These are phyloP conservation scores for Heterodera filipjevi DNA, from an alignment of 2,888 invertebrate species.

Conservation along the genomic window DNA sequence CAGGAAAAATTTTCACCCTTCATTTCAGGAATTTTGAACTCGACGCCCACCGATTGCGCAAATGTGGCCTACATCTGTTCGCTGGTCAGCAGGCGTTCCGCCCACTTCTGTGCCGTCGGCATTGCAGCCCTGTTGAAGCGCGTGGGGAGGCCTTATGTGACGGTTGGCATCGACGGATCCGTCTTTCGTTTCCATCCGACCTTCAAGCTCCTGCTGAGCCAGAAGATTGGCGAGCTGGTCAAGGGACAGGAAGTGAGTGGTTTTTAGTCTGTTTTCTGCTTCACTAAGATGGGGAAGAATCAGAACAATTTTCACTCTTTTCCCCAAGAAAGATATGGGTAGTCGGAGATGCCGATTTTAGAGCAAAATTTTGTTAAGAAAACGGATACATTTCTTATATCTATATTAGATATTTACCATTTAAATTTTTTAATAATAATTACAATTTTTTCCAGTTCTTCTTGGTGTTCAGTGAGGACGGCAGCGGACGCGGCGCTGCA, in stretches of 20 bases:
- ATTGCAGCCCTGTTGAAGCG: conserved; percentile 82
- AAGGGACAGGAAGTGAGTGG: not conserved
- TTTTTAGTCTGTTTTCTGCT: not conserved
- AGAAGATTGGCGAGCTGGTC: conserved; percentile 59
- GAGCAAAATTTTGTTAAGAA: no score
- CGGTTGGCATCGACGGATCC: not conserved
- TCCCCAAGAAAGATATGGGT: no score
- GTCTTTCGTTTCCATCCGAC: conserved; percentile 67
- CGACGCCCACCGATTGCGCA: conserved; percentile 83
- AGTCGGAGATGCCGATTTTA: no score
- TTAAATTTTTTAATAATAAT: no score
- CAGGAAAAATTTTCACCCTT: no score
- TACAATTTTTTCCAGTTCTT: conserved; percentile 75
- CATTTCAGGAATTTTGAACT: conserved; percentile 8
- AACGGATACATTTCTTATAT: no score
- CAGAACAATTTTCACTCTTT: not conserved
- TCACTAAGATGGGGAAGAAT: no score
- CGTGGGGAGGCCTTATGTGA: conserved; percentile 70
- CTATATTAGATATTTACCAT: no score
- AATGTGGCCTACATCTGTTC: conserved; percentile 90
- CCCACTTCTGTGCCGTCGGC: conserved; percentile 83
- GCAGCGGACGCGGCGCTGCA: conserved; percentile 93
- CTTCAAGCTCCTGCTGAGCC: conserved; percentile 47
- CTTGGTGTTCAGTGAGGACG: conserved; percentile 91
- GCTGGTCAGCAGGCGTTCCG: conserved; percentile 79